Base-by-base conservation (phyloP, 2,888 invertebrate genomes). In the Zygaena filipendulae region DNA sequence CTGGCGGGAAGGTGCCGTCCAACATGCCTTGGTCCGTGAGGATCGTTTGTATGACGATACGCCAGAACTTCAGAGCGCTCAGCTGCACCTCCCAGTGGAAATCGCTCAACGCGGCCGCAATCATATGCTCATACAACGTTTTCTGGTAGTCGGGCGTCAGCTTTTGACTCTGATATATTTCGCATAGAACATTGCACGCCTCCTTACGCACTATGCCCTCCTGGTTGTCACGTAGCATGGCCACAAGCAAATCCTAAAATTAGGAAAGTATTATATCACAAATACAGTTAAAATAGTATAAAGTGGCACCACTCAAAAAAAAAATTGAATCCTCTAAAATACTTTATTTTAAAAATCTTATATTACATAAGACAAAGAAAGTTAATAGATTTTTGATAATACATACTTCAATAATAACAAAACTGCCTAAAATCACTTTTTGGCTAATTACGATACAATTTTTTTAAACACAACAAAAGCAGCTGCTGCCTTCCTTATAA, bases 21-120 rank as follows among this genome's bases (percentile, higher is more conserved):
- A 92, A 82, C 88, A 92, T 90, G n/a, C 92, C 92, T 62, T 91
- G 91, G 47, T 90, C 84, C 0, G 79, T 81, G 5, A 91, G 64
- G 28, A 85, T 82, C 1, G 82, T 81, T 12, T 82, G 74, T 23
- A 90, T 86, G 11, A 88, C 86, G 7, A 82, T 68, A 29, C 82
- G 81, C 91, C 92, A 92, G 49, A 89, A 92, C 32, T 81, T 72
- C 1, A 92, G 53, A 0, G 90, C 87, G 30, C 83, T 84, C 0
- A 87, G 67, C 59, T 91, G 90, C 0, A 91, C 91, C 56, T 92
- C 92, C 91, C 92, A 91, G 50, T 92, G 88, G 31, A 91, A 82
- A 56, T 92, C 92, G 6, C 82, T 71, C 1, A 86, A 79, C 1
- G 87, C 85, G 1, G 88, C 84, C 8, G 83, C 77, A 0, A 84